A percentile compares a stretch with the other conserved stretches of the same genome.
Conservation (phyloP, 1,140 invertebrate genomes). For the Ooceraea biroi region DNA sequence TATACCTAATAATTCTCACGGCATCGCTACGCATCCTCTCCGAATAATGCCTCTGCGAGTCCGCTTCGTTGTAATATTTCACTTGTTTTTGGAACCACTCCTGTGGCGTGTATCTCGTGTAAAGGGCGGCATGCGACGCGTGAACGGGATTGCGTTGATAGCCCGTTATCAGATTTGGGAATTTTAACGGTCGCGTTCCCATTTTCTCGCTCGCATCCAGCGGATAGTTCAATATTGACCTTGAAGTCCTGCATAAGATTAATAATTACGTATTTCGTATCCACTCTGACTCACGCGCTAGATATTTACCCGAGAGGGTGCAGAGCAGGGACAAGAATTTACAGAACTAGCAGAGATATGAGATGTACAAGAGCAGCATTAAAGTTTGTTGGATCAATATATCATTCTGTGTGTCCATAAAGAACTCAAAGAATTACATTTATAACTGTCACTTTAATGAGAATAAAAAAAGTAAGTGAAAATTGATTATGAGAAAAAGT, state of each 20-base stretch:
- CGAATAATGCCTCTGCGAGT: constrained; percentile 93
- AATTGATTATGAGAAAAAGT: background rate
- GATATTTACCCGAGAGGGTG: background rate
- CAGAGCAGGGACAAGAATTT: background rate
- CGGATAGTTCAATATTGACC: constrained; percentile 75
- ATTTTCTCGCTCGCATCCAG: constrained; percentile 85
- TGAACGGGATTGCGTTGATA: constrained; percentile 92
- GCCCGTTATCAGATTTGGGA: constrained; percentile 93
- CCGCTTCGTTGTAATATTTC: constrained; percentile 94
- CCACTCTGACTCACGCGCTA: background rate
- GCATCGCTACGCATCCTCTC: constrained; percentile 94
- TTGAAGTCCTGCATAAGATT: constrained; percentile 72
- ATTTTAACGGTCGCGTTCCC: constrained; percentile 91
- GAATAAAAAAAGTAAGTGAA: constrained; percentile 16
- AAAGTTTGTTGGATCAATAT: constrained; percentile 55
- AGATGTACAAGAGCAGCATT: background rate
- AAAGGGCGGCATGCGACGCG: constrained; percentile 91
- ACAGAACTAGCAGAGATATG: background rate
- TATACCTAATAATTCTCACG: constrained; percentile 88
- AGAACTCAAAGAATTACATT: background rate
- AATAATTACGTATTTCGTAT: background rate
- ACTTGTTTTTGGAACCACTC: constrained; percentile 96
- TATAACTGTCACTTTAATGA: background rate
- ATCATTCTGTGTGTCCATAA: constrained; percentile 6
- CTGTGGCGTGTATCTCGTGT: constrained; percentile 94